Percentiles rank a stretch among this genome's conserved stretches.
These are phyloP conservation scores for Tragelaphus imberbis DNA, from an alignment of 2,113 vertebrate species.

Conservation along the genomic window DNA sequence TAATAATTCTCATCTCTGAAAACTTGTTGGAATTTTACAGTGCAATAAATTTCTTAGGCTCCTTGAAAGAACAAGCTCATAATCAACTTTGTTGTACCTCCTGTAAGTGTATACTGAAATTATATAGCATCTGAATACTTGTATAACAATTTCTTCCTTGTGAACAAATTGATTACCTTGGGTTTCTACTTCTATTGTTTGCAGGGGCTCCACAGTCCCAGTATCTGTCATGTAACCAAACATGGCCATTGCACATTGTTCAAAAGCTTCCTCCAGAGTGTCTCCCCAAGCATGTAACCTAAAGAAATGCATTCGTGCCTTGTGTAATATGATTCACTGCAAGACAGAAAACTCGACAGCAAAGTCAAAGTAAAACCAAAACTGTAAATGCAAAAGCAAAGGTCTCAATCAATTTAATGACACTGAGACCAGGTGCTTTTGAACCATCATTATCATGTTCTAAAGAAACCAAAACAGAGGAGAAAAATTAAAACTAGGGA, in stretches of 20 bases:
- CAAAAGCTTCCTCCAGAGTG: slow-evolving; percentile 94
- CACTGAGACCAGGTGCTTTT: not conserved
- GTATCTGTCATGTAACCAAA: slow-evolving; percentile 99
- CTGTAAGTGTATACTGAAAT: not conserved
- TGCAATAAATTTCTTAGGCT: not conserved
- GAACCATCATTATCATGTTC: not conserved
- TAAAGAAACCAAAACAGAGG: not conserved
- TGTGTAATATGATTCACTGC: not conserved
- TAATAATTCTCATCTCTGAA: not conserved
- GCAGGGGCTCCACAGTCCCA: slow-evolving; percentile 91
- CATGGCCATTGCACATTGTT: slow-evolving; percentile 97
- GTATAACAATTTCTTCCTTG: not conserved
- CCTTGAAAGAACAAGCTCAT: not conserved
- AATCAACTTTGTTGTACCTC: not conserved
- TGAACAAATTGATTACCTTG: slow-evolving; percentile 82
- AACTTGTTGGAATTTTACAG: not conserved
- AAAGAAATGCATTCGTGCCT: slow-evolving; percentile 25
- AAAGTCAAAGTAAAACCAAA: not conserved
- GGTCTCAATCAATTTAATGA: not conserved
- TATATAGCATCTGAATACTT: not conserved
- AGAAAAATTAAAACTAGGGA: not conserved
- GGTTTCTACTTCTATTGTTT: slow-evolving; percentile 89
- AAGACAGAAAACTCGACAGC: not conserved
- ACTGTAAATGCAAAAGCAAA: slow-evolving; percentile 17
- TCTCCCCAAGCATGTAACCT: slow-evolving; percentile 96